phyloP scores from a whole-genome alignment of 2,113 vertebrate species.

The Corapipo altera region DNA sequence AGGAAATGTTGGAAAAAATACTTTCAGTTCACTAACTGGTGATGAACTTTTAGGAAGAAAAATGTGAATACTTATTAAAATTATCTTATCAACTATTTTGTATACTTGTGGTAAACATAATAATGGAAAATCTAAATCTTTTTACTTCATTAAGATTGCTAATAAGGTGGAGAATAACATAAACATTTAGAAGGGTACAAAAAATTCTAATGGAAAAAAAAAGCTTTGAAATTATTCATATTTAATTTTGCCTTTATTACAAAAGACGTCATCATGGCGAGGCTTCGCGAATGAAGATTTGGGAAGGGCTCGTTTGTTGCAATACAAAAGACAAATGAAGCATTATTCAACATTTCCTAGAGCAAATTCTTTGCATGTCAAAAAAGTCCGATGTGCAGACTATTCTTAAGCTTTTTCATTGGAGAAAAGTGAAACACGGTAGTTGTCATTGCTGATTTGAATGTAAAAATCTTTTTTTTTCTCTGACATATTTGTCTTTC shows the following conservation, averaged over 20 bases:
- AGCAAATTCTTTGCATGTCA: background rate
- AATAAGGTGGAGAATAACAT: background rate
- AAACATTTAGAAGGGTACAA: background rate
- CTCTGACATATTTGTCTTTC: background rate
- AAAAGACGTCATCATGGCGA: background rate
- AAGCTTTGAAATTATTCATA: constrained; percentile 18
- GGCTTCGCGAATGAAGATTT: no score
- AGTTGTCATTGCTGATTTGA: background rate
- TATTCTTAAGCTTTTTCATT: background rate
- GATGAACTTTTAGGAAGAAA: background rate
- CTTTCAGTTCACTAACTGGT: constrained; percentile 1
- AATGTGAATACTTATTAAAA: constrained; percentile 1
- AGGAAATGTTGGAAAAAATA: constrained; percentile 29
- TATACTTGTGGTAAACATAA: background rate
- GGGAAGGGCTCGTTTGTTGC: no score
- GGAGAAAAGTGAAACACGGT: background rate
- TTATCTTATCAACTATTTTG: background rate
- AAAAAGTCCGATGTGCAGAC: background rate
- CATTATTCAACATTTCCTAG: background rate
- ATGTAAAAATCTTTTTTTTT: background rate
- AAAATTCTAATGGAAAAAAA: background rate
- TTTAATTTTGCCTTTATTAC: constrained; percentile 40
- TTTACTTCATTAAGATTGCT: background rate
- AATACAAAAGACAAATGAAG: background rate
- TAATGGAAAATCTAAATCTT: background rate